A percentile compares a stretch with the other conserved stretches of the same genome.
These are phyloP conservation scores for Philereme transversata DNA, from an alignment of 2,888 invertebrate genomes.

Conservation along the genomic window DNA sequence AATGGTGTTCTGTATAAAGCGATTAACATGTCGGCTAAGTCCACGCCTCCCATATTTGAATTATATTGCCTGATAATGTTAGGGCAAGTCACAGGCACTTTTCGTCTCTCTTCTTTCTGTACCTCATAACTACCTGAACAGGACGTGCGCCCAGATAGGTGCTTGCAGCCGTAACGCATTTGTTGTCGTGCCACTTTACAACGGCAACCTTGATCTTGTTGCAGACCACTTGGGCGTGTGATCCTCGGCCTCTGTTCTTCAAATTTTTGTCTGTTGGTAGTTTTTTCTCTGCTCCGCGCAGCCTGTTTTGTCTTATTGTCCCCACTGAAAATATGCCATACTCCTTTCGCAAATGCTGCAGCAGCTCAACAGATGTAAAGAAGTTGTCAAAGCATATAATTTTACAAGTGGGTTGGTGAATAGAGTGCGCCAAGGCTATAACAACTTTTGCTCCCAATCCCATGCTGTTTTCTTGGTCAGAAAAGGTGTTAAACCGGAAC, in stretches of 20 bases:
- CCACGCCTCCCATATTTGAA: slow-evolving; percentile 1
- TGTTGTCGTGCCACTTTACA: slow-evolving; percentile 33
- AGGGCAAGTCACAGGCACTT: slow-evolving; percentile 24
- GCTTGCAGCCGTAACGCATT: slow-evolving; percentile 30
- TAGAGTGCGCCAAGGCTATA: not conserved
- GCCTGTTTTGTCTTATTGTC: slow-evolving; percentile 19
- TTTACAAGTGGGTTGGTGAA: slow-evolving; percentile 4
- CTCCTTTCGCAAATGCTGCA: slow-evolving; percentile 9
- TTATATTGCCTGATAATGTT: slow-evolving; percentile 33
- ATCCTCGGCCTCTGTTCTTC: slow-evolving; percentile 16
- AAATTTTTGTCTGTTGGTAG: slow-evolving; percentile 16
- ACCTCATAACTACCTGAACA: slow-evolving; percentile 22
- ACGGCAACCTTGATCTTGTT: slow-evolving; percentile 32
- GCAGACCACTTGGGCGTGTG: slow-evolving; percentile 22
- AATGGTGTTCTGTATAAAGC: not conserved
- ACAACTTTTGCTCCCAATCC: slow-evolving; percentile 36
- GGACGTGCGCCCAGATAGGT: slow-evolving; percentile 12
- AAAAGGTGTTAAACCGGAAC: slow-evolving; percentile 35
- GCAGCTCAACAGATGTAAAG: slow-evolving; percentile 25
- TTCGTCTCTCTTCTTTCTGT: slow-evolving; percentile 33
- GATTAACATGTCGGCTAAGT: not conserved
- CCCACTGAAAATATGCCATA: slow-evolving; percentile 22
- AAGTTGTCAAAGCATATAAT: slow-evolving; percentile 15
- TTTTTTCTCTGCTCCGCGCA: slow-evolving; percentile 20
- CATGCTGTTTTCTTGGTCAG: slow-evolving; percentile 37